A percentile compares a stretch with the other conserved stretches of the same genome.
Conservation (phyloP, 2,113 vertebrate species). For the Sprattus sprattus region DNA sequence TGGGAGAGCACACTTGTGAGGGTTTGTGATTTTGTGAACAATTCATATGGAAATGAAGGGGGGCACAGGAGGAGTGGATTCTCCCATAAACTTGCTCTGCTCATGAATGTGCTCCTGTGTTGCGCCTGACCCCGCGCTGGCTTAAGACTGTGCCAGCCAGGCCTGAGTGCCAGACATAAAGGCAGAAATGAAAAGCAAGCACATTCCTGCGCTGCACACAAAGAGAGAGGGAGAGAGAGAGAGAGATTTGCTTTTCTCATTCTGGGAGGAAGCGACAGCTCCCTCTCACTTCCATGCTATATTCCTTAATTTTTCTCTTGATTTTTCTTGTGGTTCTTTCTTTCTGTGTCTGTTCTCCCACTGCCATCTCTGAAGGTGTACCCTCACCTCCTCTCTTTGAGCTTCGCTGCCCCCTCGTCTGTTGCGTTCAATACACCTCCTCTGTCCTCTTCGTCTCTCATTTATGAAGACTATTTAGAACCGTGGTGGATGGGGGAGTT, state of each 20-base stretch:
- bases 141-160: conserved; percentile 85
- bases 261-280: conserved; percentile 31
- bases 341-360: background rate
- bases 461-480: background rate
- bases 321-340: background rate
- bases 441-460: conserved; percentile 28
- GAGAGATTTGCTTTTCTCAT: conserved; percentile 10
- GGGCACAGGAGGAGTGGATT: conserved; percentile 82
- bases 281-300: conserved; percentile 62
- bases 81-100: conserved; percentile 89
- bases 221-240: conserved; percentile 34
- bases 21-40: conserved; percentile 85
- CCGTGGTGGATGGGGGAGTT: too few species aligned
- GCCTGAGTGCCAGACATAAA: conserved; percentile 71
- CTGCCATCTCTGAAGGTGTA: background rate
- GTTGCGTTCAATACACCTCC: background rate
- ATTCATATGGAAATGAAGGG: conserved; percentile 85
- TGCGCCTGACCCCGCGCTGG: conserved; percentile 81
- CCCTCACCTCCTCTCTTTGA: background rate
- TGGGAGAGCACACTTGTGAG: conserved; percentile 78
- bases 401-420: background rate
- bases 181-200: conserved; percentile 80
- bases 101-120: conserved; percentile 85
- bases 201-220: conserved; percentile 76
- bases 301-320: conserved; percentile 20